Conservation (phyloP, 2,888 invertebrate genomes). For the Branchinecta sandiegonensis region DNA sequence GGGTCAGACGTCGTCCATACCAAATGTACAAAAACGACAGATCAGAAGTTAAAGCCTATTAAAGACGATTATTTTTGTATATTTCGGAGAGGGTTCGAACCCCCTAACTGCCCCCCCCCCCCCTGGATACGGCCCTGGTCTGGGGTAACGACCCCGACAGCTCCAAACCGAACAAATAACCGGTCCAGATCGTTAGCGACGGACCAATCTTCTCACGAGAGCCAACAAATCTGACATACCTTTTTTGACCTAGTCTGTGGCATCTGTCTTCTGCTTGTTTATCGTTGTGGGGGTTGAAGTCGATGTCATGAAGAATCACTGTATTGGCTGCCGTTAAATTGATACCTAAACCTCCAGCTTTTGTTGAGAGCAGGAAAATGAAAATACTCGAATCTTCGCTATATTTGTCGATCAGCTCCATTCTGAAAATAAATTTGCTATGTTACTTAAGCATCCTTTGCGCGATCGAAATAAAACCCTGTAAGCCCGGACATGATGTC, state of each 20-base stretch:
- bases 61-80: no score
- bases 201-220: background rate
- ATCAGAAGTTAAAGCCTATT: no score
- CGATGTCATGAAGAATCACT: slow-evolving; percentile 91
- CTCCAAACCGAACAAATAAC: slow-evolving; percentile 5
- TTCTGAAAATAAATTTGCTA: slow-evolving; percentile 14
- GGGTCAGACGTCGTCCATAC: no score
- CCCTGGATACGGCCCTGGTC: no score
- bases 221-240: slow-evolving; percentile 32
- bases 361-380: slow-evolving; percentile 78
- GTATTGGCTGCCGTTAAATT: slow-evolving; percentile 88
- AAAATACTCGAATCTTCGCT: slow-evolving; percentile 64
- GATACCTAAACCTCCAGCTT: slow-evolving; percentile 89
- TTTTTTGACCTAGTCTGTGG: slow-evolving; percentile 47
- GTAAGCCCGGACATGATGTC: no score
- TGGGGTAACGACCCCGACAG: no score
- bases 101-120: no score
- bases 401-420: slow-evolving; percentile 63
- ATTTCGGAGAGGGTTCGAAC: no score
- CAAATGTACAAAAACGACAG: no score
- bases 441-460: no score
- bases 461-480: no score
- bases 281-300: slow-evolving; percentile 96
- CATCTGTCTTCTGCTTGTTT: slow-evolving; percentile 89
- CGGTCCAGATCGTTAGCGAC: background rate